phyloP scores from a whole-genome alignment of 2,113 vertebrate species.

The Hippolais icterina region DNA sequence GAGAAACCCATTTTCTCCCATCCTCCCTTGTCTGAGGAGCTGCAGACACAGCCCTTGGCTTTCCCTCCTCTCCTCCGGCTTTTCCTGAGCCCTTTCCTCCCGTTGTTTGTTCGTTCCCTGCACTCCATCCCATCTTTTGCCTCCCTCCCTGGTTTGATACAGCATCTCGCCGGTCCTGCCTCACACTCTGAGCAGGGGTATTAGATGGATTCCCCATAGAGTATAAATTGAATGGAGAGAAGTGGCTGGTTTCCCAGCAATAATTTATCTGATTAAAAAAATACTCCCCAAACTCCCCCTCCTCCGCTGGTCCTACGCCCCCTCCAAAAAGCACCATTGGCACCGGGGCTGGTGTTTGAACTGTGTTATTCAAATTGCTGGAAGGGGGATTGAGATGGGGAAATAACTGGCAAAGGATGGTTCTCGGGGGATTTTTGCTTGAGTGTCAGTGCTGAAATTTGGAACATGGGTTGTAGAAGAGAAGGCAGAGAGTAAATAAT shows the following conservation, averaged over 20 bases:
- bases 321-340: neutral
- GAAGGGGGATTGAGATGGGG: constrained; percentile 31
- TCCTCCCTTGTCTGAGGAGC: neutral
- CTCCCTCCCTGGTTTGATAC: constrained; percentile 63
- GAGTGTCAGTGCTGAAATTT: constrained; percentile 1
- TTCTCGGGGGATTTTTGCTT: neutral
- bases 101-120: neutral
- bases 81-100: neutral
- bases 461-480: constrained; percentile 1
- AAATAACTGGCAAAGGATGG: constrained; percentile 11
- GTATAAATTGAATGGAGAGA: constrained; percentile 67
- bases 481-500: constrained; percentile 20
- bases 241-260: constrained; percentile 67
- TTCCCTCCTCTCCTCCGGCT: constrained; percentile 10
- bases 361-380: constrained; percentile 6
- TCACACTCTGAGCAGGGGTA: constrained; percentile 63
- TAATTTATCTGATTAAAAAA: constrained; percentile 68
- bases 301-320: fast-evolving
- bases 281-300: constrained; percentile 7
- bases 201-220: constrained; percentile 73
- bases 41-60: neutral
- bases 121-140: constrained; percentile 72
- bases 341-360: neutral
- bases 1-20: constrained; percentile 7
- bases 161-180: constrained; percentile 67